A percentile compares a stretch with the other conserved stretches of the same genome.
These are phyloP conservation scores for Liodrosophila aerea DNA, from an alignment of 2,888 invertebrate genomes.

Conservation along the genomic window DNA sequence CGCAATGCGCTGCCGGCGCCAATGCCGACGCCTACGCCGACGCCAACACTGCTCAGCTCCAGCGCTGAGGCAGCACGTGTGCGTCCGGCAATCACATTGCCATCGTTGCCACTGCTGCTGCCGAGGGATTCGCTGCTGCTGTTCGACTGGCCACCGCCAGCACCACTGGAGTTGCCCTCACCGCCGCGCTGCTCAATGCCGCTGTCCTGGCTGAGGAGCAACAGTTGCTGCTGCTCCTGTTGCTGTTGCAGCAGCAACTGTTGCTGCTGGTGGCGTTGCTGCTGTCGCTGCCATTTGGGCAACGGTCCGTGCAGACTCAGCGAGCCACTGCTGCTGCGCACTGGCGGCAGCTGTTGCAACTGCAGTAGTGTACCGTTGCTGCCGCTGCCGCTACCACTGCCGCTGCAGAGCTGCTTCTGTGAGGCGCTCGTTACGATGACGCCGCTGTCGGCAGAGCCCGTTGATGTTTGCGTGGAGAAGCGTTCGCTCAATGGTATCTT, in stretches of 20 bases:
- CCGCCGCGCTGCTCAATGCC: conserved; percentile 79
- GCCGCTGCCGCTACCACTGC: conserved; percentile 39
- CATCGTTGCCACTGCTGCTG: conserved; percentile 67
- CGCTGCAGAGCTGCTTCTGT: conserved; percentile 54
- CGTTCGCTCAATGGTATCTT: conserved; percentile 79
- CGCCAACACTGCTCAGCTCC: conserved; percentile 56
- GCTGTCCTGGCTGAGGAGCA: conserved; percentile 81
- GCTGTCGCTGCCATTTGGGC: conserved; percentile 64
- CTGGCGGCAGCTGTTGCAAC: conserved; percentile 56
- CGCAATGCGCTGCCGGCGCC: conserved; percentile 37
- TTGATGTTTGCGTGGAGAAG: conserved; percentile 80
- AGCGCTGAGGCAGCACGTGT: conserved; percentile 63
- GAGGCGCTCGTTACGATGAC: conserved; percentile 63
- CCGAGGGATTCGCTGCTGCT: conserved; percentile 79
- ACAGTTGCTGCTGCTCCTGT: conserved; percentile 29
- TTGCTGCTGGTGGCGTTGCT: conserved; percentile 37
- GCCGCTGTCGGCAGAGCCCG: conserved; percentile 81
- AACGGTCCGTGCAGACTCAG: conserved; percentile 71
- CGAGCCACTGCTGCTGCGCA: conserved; percentile 79
- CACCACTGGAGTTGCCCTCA: conserved; percentile 29
- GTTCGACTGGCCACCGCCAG: conserved; percentile 55
- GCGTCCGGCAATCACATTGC: conserved; percentile 25
- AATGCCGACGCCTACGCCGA: background rate
- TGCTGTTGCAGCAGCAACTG: too few species aligned
- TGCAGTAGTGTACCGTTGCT: conserved; percentile 50